Evolutionary conservation across 2,797 vertebrate species (phyloP).

Genomic region (Melanotaenia trifasciata): DNA sequence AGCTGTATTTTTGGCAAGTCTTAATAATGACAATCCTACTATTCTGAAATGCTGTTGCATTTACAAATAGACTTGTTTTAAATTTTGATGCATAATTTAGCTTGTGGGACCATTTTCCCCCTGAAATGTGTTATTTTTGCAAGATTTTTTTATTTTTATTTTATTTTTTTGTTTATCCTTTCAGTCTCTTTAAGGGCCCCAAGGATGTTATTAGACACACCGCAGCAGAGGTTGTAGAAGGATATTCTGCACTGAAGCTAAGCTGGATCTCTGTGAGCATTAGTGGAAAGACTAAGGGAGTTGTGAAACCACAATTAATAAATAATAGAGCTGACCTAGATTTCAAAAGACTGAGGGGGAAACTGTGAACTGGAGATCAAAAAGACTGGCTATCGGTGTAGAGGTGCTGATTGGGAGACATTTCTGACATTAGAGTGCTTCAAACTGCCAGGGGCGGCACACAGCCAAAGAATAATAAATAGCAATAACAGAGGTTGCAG

Average conservation of each 20-base stretch:
- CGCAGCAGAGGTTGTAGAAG: conserved; percentile 34
- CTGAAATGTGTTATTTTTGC: background rate
- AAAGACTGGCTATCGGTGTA: conserved; percentile 49
- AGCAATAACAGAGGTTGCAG: conserved; percentile 52
- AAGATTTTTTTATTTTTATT: background rate
- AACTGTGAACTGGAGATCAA: conserved; percentile 67
- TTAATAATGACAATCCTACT: background rate
- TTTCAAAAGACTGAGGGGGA: conserved; percentile 72
- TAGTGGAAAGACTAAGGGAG: conserved; percentile 49
- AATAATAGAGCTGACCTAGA: conserved; percentile 82
- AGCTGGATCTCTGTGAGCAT: conserved; percentile 45
- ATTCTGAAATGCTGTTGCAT: background rate
- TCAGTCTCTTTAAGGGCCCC: conserved; percentile 38
- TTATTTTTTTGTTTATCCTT: conserved; percentile 4
- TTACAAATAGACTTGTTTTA: background rate
- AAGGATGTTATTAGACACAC: conserved; percentile 65
- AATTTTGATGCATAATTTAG: conserved; percentile 10
- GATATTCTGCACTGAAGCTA: conserved; percentile 37
- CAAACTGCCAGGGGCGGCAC: conserved; percentile 60
- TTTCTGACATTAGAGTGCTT: conserved; percentile 65
- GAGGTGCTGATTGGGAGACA: conserved; percentile 60
- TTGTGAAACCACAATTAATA: conserved; percentile 80
- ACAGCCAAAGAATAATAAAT: conserved; percentile 67
- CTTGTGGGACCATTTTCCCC: background rate
- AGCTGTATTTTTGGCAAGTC: background rate